These are phyloP conservation scores for Athetis lepigone DNA, from an alignment of 2,888 invertebrate genomes.

Conservation along the genomic window DNA sequence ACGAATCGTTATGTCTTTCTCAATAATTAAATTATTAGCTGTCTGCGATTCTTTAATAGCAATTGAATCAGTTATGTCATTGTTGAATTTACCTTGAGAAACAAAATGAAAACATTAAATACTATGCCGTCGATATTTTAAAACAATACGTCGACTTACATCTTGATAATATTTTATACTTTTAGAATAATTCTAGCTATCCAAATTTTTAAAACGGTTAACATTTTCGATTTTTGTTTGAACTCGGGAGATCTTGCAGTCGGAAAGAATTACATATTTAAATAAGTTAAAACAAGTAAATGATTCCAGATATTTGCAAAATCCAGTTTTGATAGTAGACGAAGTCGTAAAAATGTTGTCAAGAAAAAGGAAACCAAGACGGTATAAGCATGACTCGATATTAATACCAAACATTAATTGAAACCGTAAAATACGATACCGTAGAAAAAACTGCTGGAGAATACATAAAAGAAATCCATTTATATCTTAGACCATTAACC, in stretches of 20 bases:
- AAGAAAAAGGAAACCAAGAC: not conserved
- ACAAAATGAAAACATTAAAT: conserved; percentile 4
- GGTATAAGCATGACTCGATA: not conserved
- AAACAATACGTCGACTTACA: conserved; percentile 11
- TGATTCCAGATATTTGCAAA: not conserved
- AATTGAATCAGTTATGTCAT: conserved; percentile 1
- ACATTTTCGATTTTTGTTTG: too few species aligned
- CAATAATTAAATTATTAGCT: not conserved
- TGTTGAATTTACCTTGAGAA: conserved; percentile 19
- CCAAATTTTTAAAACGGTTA: too few species aligned
- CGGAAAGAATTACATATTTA: too few species aligned
- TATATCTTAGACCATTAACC: not conserved
- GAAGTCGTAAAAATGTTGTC: conserved; percentile 15
- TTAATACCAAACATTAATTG: conserved; percentile 44
- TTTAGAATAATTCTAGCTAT: not conserved
- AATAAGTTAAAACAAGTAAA: too few species aligned
- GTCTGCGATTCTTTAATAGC: not conserved
- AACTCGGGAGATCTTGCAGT: not conserved
- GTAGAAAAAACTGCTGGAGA: not conserved
- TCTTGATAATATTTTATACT: not conserved
- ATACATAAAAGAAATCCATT: not conserved
- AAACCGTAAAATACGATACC: conserved; percentile 19
- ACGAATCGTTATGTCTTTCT: not conserved
- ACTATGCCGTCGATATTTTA: conserved; percentile 5
- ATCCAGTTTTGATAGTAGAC: too few species aligned